Base-by-base conservation (phyloP, 2,888 invertebrate genomes). In the Ophioninae sp. region DNA sequence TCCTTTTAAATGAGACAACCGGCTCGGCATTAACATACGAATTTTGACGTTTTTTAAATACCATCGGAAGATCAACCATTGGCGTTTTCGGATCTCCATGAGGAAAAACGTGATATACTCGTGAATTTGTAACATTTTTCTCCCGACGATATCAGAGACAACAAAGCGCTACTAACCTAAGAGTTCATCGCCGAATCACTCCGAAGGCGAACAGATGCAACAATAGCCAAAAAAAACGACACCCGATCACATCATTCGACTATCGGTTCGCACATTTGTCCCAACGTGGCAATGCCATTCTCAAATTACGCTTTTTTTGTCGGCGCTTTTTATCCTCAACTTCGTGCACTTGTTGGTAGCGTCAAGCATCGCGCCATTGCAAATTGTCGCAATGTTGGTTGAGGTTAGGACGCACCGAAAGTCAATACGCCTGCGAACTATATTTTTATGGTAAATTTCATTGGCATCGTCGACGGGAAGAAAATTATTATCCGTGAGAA, bases 101-200 rank as follows among this genome's bases (percentile, higher is more conserved):
- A 17, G 51, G 2, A 51, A 13, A 51, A 51, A 51, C 13, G 6
- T 13, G 17, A 44, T 6, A 17, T 9, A 41, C 41, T 41, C 6
- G 7, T 9, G 41, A 41, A 6, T 41, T 9, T 7, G 41, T 41
- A 41, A 41, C 9, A 41, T 41, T 41, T 41, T 41, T 41, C n/a
- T 51, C 17, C 17, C 17, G 17, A 51, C 13, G 51, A 51, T 51
- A 22, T 22, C 17, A 68, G 10, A 44, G 51, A 68, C 23, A 59
- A 37, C 71, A 71, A 39, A 39, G 56, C 23, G 56, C 22, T 23
- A 65, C 65, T 75, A 75, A 75, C 75, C 75, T 75, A 65, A 22
- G 64, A 39, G 2, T 39, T 65, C 51, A 22, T 22, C 20, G 64
- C 9, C 44, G 51, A 23, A 51, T 23, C 20, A n/a, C 22, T 65